phyloP scores from a whole-genome alignment of 2,113 vertebrate genomes.

The Neopipo cinnamomea region DNA sequence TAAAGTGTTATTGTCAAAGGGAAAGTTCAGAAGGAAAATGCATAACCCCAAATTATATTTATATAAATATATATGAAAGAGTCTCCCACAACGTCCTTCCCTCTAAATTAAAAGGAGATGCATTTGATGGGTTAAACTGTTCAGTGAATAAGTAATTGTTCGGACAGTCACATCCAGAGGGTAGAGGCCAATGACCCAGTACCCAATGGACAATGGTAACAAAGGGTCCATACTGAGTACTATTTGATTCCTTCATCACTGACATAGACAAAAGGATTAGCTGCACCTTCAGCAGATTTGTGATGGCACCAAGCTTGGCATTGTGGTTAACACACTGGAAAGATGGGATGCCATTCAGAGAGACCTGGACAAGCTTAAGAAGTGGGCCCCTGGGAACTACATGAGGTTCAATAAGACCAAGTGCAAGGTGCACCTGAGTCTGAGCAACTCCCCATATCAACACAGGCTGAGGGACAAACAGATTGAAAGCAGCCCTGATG shows the following conservation, averaged over 20 bases:
- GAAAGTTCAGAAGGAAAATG: constrained; percentile 14
- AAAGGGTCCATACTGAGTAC: not conserved
- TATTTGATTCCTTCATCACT: not conserved
- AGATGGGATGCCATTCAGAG: not conserved
- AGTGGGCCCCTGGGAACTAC: no score
- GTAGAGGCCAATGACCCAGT: no score
- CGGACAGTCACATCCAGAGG: not conserved
- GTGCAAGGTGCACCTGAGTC: not conserved
- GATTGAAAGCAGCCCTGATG: fast-evolving
- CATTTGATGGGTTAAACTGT: not conserved
- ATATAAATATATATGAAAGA: no score
- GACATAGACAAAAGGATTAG: not conserved
- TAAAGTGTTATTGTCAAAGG: not conserved
- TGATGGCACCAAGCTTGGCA: not conserved
- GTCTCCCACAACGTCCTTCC: not conserved
- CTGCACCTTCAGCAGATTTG: not conserved
- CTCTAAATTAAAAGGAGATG: not conserved
- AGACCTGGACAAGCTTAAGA: no score
- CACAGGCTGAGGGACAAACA: not conserved
- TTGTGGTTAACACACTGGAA: not conserved
- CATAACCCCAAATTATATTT: not conserved
- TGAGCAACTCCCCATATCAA: no score
- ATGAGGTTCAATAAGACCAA: not conserved
- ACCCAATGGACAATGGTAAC: not conserved
- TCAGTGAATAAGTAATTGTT: not conserved